phyloP scores from a whole-genome alignment of 2,797 vertebrate genomes.

The Glyptemys insculpta region DNA sequence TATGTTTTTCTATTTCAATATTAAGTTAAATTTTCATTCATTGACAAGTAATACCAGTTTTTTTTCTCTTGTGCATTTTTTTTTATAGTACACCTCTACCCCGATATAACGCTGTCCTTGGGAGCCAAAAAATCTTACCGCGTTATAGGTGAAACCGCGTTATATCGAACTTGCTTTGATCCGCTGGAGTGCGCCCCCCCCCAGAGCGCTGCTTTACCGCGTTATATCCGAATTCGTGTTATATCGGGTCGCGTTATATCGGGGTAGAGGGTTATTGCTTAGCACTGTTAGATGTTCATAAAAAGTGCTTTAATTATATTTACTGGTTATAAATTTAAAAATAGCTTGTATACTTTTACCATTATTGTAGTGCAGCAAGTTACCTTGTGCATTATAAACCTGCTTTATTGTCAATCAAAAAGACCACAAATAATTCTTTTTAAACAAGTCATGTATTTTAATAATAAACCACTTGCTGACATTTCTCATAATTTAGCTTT shows the following conservation, averaged over 20 bases:
- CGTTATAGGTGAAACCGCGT: too few relatives aligned
- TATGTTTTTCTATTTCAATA: neutral
- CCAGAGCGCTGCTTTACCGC: too few relatives aligned
- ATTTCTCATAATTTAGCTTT: slow-evolving; percentile 53
- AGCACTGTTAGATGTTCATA: neutral
- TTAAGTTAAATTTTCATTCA: neutral
- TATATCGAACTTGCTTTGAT: too few relatives aligned
- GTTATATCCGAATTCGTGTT: too few relatives aligned
- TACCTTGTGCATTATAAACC: neutral
- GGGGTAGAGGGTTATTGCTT: neutral
- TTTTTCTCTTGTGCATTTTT: neutral
- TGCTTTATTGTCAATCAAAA: slow-evolving; percentile 35
- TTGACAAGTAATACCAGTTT: neutral
- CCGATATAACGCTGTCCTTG: too few relatives aligned
- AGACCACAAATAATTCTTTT: slow-evolving; percentile 40
- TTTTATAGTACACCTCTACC: neutral
- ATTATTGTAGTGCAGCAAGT: slow-evolving; percentile 4
- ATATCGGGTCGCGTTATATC: too few relatives aligned
- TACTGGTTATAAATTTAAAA: neutral
- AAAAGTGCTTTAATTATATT: neutral
- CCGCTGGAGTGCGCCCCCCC: too few relatives aligned
- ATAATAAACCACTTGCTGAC: slow-evolving; percentile 51
- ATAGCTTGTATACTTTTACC: neutral
- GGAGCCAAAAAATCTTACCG: too few relatives aligned
- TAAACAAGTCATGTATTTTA: slow-evolving; percentile 43